Evolutionary conservation across 2,113 vertebrate species (phyloP).

Genomic region (Eidolon helvum): DNA sequence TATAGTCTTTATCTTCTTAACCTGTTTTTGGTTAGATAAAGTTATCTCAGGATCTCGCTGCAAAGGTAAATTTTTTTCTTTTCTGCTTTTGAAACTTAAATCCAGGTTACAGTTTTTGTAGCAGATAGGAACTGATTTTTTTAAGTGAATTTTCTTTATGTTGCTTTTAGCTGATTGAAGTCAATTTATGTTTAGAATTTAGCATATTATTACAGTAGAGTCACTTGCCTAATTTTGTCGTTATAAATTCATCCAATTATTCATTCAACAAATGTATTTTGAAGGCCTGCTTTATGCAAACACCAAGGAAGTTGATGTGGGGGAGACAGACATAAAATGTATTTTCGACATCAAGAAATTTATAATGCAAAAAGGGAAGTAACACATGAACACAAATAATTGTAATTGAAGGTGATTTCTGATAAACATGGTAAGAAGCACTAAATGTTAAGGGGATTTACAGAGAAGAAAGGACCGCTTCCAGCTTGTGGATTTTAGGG

Average conservation of each 20-base stretch:
- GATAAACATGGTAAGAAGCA: neutral
- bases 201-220: neutral
- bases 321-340: neutral
- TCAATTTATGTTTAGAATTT: slow-evolving; percentile 6
- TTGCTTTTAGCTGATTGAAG: neutral
- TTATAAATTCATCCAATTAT: neutral
- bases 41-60: neutral
- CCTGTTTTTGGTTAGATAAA: neutral
- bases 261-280: slow-evolving; percentile 14
- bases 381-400: neutral
- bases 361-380: slow-evolving; percentile 4
- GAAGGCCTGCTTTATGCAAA: neutral
- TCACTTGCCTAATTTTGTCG: neutral
- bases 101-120: neutral
- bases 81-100: neutral
- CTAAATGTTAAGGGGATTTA: neutral
- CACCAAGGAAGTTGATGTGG: neutral
- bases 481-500: neutral
- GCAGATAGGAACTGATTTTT: neutral
- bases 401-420: neutral
- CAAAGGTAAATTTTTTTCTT: neutral
- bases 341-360: neutral
- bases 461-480: neutral
- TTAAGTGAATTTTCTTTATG: neutral
- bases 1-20: neutral